Conservation (phyloP, 2,113 vertebrate species). For the Onychostruthus taczanowskii region DNA sequence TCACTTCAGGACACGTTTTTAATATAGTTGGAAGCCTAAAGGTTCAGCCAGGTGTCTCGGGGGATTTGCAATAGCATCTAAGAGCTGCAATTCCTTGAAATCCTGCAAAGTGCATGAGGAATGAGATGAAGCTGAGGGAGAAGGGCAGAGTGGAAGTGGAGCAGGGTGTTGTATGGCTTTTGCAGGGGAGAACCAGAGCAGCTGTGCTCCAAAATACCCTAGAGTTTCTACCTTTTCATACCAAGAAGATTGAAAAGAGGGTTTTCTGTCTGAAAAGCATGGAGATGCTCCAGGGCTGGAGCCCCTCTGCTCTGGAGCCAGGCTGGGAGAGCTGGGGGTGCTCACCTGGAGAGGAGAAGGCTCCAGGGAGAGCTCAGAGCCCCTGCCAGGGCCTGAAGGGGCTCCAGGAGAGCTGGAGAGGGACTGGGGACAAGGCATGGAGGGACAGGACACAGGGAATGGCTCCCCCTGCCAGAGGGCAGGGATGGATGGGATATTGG, state of each 20-base stretch:
- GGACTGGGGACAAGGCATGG: neutral
- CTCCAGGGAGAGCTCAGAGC: neutral
- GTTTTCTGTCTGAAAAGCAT: neutral
- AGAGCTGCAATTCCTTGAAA: neutral
- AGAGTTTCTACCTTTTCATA: neutral
- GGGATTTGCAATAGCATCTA: neutral
- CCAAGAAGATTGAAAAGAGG: neutral
- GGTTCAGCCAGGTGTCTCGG: neutral
- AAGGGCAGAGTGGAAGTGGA: neutral
- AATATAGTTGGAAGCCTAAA: constrained; percentile 8
- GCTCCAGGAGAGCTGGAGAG: neutral
- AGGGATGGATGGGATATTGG: rapidly evolving
- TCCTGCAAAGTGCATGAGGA: neutral
- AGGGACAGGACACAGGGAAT: neutral
- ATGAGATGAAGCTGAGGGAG: neutral
- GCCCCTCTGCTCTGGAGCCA: neutral
- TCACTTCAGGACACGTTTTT: neutral
- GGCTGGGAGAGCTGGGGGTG: neutral
- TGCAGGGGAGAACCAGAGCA: neutral
- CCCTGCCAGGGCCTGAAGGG: rapidly evolving
- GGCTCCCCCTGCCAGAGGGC: neutral
- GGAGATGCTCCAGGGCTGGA: neutral
- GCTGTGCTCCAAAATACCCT: neutral
- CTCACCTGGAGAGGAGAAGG: neutral
- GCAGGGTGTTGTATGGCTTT: neutral